Evolutionary conservation across 2,888 invertebrate species (phyloP).

Genomic region (Piscicola geometra): DNA sequence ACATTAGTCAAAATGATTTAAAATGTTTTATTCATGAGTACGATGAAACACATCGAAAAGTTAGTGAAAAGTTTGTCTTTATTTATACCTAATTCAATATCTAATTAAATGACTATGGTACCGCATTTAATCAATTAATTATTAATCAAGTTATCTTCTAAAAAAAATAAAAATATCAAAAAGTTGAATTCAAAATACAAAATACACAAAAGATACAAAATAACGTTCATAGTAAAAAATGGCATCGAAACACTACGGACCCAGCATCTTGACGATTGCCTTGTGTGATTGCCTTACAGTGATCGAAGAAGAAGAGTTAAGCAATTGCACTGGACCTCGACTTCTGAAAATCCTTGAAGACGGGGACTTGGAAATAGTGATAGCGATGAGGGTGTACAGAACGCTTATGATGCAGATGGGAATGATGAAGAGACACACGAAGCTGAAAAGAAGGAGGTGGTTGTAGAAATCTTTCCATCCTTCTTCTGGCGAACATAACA

Average conservation of each 20-base stretch:
- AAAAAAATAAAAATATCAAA: no score
- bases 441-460: conserved; percentile 1
- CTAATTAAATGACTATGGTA: no score
- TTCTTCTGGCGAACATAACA: not conserved
- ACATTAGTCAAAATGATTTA: no score
- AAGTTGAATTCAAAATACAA: no score
- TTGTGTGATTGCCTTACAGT: not conserved
- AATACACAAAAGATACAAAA: no score
- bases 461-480: conserved; percentile 3
- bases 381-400: conserved; percentile 13
- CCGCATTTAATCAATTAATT: no score
- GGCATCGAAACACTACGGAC: not conserved
- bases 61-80: no score
- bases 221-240: no score
- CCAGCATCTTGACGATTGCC: conserved; percentile 15
- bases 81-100: no score
- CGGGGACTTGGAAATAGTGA: not conserved
- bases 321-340: not conserved
- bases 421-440: conserved; percentile 17
- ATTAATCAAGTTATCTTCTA: no score
- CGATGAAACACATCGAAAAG: no score
- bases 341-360: not conserved
- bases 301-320: not conserved
- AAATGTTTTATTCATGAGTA: no score
- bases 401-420: conserved; percentile 17